Evolutionary conservation across 1,140 invertebrate species (phyloP), one percentile per base, ranked within the genome.

Genomic region (Papilio polytes): DNA sequence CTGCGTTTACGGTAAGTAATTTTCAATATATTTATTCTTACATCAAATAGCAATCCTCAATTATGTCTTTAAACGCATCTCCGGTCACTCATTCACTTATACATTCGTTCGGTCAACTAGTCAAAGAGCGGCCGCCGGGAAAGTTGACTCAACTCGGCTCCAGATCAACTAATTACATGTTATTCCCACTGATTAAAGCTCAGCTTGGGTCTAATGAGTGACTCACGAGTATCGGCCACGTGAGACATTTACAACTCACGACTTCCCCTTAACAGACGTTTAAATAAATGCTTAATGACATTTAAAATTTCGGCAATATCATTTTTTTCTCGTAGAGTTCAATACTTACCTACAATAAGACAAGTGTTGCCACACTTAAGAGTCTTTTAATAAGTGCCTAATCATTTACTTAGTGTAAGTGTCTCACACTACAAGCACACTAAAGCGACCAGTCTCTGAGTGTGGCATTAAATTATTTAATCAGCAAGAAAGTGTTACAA

Each of bases 141-240:
- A 87, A 90, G 87, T 85, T 84, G 85, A 86, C 48, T 85, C 82
- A 84, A 84, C 80, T 80, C 80, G 83, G 86, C 83, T 89, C 87
- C 73, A 87, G 89, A 90, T 91, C 90, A 84, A 88, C 89, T 94
- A 94, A 94, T 94, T 92, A 92, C 89, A 90, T 90, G 92, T 92
- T 93, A 90, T 94, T 93, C 89, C 81, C 90, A 88, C 91, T 93
- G 91, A 94, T 94, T 94, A 94, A 94, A 94, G 93, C 93, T 91
- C 93, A 94, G 93, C 92, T 94, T 94, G 93, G 84, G 85, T 89
- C 91, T 94, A 94, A 94, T 94, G 91, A 94, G 90, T 94, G 91
- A 94, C 78, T 94, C 92, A 94, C 80, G 77, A 83, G 36, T 84
- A 85, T 87, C 81, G 83, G 78, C 79, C 53, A n/a, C 20, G 10